Evolutionary conservation across 2,113 vertebrate genomes (phyloP), one percentile per base, ranked within the genome.

Genomic region (Sinocyclocheilus anshuiensis): DNA sequence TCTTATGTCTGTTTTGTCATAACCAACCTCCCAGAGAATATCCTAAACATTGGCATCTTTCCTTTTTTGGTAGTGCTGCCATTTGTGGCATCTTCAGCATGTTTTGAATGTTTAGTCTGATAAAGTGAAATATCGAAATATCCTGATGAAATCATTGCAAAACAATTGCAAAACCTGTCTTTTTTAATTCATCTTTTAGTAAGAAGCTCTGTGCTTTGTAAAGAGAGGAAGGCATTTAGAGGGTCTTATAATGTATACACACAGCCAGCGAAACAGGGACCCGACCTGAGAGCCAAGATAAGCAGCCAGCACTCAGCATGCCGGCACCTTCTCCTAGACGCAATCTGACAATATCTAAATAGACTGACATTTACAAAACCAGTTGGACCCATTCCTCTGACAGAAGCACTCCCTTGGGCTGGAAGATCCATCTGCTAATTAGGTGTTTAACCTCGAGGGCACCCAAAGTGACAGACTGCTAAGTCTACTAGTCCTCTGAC

Each of bases 271-370:
- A 69, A 57, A 69, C 10, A 50, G 22, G 24, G 69, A 55, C 81
- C 29, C 15, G 11, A 26, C 33, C 65, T 61, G 45, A 86, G 18
- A 36, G 69, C 69, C 67, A 72, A 53, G 57, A 71, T 85, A 85
- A 63, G 42, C 83, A 79, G 79, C 48, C 84, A 87, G 63, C 86
- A 77, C 80, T 75, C 59, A 83, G 16, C 33, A 83, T 24, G 29
- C 26, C 63, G 74, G 74, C 83, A 79, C 80, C 50, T 85, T 77
- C 86, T 86, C 61, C 63, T 85, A 42, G 72, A 61, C 39, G n/a
- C 78, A 69, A 63, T 86, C 88, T 86, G 84, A 77, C 78, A 88
- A 88, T 87, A 87, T 83, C 50, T 88, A 88, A 86, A 83, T 57
- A 57, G 69, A 63, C 36, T 85, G 87, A 88, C 87, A 87, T 90